These are phyloP conservation scores for Spondyliosoma cantharus DNA, from an alignment of 2,797 vertebrate genomes.

Conservation along the genomic window DNA sequence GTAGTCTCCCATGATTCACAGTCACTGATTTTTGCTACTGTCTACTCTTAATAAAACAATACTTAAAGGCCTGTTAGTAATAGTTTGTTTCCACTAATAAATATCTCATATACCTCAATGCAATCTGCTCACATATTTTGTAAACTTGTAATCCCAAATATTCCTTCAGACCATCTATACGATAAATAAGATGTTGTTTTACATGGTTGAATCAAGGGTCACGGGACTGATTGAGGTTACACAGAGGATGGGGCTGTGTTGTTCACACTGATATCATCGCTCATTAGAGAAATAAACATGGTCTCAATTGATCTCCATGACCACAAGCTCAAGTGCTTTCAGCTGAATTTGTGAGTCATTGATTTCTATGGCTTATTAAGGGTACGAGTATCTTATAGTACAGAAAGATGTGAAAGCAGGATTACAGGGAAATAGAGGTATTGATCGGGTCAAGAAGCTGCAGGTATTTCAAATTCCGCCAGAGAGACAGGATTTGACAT, in stretches of 20 bases:
- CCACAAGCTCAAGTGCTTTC: conserved; percentile 69
- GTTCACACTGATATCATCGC: conserved; percentile 72
- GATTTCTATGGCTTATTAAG: conserved; percentile 85
- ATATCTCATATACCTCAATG: not conserved
- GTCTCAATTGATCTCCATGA: conserved; percentile 75
- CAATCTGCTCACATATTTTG: not conserved
- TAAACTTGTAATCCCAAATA: not conserved
- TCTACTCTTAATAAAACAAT: not conserved
- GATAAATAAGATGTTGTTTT: conserved; percentile 30
- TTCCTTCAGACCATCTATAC: not conserved
- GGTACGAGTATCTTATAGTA: conserved; percentile 79
- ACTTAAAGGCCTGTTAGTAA: not conserved
- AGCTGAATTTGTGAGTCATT: conserved; percentile 81
- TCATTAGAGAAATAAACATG: conserved; percentile 78
- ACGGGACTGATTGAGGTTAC: conserved; percentile 56
- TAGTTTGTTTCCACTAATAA: conserved; percentile 2
- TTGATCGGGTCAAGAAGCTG: conserved; percentile 78
- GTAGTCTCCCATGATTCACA: conserved; percentile 12
- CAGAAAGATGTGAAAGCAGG: conserved; percentile 76
- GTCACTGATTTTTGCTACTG: not conserved
- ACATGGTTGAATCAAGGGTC: conserved; percentile 48
- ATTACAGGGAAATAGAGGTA: conserved; percentile 84
- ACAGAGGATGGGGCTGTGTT: conserved; percentile 53
- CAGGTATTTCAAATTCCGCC: conserved; percentile 72
- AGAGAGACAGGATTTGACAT: conserved; percentile 52